Conservation (phyloP, 2,797 vertebrate genomes). For the Neosalanx taihuensis region DNA sequence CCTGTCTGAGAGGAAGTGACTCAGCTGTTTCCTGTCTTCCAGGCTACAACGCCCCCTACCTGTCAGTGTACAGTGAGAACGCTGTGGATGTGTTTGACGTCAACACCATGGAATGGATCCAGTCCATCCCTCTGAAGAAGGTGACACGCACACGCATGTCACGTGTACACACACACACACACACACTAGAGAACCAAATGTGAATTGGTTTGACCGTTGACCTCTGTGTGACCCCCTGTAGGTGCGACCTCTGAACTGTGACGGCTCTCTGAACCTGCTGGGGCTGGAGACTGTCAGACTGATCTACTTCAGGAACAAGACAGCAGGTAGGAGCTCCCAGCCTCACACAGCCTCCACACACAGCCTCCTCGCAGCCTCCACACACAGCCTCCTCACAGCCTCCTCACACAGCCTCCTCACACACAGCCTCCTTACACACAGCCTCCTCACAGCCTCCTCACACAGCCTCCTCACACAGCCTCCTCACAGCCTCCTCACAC, state of each 20-base stretch:
- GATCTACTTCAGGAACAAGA: conserved; percentile 99
- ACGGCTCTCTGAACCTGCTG: conserved; percentile 95
- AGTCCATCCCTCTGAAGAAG: conserved; percentile 97
- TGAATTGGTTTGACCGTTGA: conserved; percentile 2
- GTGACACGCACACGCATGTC: conserved; percentile 60
- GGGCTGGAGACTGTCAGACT: conserved; percentile 93
- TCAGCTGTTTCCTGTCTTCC: conserved; percentile 8
- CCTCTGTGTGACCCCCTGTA: conserved; percentile 48
- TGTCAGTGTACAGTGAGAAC: conserved; percentile 97
- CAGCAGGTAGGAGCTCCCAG: conserved; percentile 82
- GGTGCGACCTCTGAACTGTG: conserved; percentile 93
- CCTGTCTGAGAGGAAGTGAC: conserved; percentile 1
- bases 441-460: neutral
- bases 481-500: no score
- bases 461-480: neutral
- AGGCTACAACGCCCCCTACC: conserved; percentile 98
- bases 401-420: neutral
- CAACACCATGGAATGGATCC: conserved; percentile 99
- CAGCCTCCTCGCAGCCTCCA: neutral
- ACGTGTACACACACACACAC: neutral
- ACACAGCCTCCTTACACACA: no score
- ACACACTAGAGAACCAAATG: neutral
- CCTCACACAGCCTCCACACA: neutral
- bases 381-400: neutral
- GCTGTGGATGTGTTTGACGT: conserved; percentile 95